Evolutionary conservation across 2,888 invertebrate genomes (phyloP).

Genomic region (Cheilosia impressa): DNA sequence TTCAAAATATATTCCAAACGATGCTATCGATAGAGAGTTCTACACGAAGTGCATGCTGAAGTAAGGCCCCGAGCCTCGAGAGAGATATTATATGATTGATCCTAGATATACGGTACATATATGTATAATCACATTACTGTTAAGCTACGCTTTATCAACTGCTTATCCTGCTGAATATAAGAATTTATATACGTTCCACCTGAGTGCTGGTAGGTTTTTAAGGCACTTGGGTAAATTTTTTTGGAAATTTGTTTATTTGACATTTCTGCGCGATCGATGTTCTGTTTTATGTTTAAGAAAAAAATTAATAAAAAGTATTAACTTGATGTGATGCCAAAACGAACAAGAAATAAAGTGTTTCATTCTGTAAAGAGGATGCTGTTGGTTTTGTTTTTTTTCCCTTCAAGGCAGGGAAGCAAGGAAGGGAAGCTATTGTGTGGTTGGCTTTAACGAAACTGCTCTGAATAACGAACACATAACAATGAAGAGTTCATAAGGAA

Average conservation of each 20-base stretch:
- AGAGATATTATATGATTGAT: slow-evolving; percentile 30
- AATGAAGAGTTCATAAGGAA: no score
- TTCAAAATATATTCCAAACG: slow-evolving; percentile 82
- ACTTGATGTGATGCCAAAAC: slow-evolving; percentile 70
- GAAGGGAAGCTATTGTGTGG: no score
- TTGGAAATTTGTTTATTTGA: slow-evolving; percentile 23
- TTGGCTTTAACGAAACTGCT: no score
- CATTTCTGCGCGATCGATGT: slow-evolving; percentile 43
- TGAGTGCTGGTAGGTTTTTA: slow-evolving; percentile 16
- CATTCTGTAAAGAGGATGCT: slow-evolving; percentile 9
- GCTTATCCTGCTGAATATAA: slow-evolving; percentile 48
- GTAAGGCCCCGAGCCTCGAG: slow-evolving; percentile 38
- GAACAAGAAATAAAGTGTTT: slow-evolving; percentile 39
- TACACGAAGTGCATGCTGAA: slow-evolving; percentile 82
- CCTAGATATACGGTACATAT: slow-evolving; percentile 11
- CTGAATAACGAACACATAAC: no score
- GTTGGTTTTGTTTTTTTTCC: not conserved
- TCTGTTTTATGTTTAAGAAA: slow-evolving; percentile 34
- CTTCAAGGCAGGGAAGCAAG: not conserved
- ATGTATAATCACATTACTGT: slow-evolving; percentile 47
- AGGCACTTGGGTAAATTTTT: not conserved
- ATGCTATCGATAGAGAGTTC: slow-evolving; percentile 83
- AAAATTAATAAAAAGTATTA: slow-evolving; percentile 40
- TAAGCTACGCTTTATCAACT: slow-evolving; percentile 40
- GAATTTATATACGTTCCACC: slow-evolving; percentile 20